Evolutionary conservation across 2,888 invertebrate species (phyloP).

Genomic region (Odontomyia ornata): DNA sequence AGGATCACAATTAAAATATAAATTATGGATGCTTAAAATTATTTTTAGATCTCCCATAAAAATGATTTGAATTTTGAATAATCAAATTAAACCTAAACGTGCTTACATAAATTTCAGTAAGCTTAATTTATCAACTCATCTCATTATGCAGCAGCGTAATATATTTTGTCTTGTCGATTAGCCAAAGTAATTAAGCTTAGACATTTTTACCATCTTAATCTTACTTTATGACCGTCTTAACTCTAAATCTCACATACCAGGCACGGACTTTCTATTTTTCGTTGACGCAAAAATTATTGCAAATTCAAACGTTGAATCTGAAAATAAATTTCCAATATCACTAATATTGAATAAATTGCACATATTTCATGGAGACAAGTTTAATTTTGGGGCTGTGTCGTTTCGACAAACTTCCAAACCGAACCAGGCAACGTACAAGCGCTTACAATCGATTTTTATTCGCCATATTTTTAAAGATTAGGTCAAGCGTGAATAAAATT

Average conservation of each 20-base stretch:
- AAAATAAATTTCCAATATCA: neutral
- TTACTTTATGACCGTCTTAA: neutral
- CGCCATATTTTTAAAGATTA: conserved; percentile 26
- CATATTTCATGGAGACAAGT: neutral
- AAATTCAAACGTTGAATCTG: neutral
- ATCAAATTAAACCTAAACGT: no score
- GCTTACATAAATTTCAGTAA: no score
- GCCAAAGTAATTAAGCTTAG: neutral
- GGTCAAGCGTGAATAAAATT: conserved; percentile 42
- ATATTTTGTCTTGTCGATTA: no score
- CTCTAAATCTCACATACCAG: neutral
- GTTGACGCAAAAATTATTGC: neutral
- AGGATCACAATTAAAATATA: no score
- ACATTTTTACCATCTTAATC: neutral
- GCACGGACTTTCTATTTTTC: neutral
- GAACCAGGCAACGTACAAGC: no score
- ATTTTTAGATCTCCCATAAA: no score
- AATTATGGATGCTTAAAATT: no score
- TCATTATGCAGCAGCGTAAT: no score
- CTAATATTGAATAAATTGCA: neutral
- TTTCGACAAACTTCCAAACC: neutral
- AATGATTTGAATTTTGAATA: no score
- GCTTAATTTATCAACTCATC: no score
- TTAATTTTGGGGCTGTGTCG: neutral
- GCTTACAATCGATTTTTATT: neutral